Conservation (phyloP, 2,888 invertebrate genomes). For the Sceliomorpha sp. region DNA sequence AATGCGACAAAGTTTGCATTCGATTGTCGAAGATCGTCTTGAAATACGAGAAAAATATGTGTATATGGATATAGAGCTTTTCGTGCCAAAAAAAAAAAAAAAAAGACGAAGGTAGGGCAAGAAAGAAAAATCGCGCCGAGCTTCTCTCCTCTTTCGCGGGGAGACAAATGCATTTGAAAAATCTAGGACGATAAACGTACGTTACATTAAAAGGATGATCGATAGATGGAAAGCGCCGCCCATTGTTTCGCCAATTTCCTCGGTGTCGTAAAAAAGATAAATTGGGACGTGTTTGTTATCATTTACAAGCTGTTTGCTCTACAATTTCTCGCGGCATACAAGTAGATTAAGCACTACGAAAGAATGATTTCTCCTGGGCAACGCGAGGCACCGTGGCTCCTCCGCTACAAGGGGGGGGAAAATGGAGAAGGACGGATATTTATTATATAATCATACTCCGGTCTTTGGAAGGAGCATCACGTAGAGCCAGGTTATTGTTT, state of each 20-base stretch:
- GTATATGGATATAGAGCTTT: no score
- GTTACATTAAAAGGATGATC: no score
- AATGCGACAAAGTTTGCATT: constrained; percentile 19
- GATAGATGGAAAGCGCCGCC: no score
- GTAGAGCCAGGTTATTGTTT: constrained; percentile 73
- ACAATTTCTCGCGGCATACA: constrained; percentile 18
- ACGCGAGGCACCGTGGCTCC: no score
- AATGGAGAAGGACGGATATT: constrained; percentile 46
- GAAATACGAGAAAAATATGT: constrained; percentile 1
- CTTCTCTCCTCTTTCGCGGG: no score
- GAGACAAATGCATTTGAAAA: no score
- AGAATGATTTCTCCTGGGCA: constrained; percentile 53
- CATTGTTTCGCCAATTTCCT: no score
- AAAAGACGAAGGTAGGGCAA: no score
- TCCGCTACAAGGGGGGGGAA: constrained; percentile 8
- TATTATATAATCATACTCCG: constrained; percentile 54
- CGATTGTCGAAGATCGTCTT: constrained; percentile 2
- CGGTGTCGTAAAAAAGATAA: no score
- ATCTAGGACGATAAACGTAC: no score
- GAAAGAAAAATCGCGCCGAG: no score
- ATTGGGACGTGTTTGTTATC: constrained; percentile 14
- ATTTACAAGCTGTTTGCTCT: constrained; percentile 18
- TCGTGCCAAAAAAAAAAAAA: no score
- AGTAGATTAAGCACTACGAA: constrained; percentile 26
- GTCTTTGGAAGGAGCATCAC: constrained; percentile 65